Evolutionary conservation across 2,797 vertebrate genomes (phyloP).

Genomic region (Eidolon dupreanum): DNA sequence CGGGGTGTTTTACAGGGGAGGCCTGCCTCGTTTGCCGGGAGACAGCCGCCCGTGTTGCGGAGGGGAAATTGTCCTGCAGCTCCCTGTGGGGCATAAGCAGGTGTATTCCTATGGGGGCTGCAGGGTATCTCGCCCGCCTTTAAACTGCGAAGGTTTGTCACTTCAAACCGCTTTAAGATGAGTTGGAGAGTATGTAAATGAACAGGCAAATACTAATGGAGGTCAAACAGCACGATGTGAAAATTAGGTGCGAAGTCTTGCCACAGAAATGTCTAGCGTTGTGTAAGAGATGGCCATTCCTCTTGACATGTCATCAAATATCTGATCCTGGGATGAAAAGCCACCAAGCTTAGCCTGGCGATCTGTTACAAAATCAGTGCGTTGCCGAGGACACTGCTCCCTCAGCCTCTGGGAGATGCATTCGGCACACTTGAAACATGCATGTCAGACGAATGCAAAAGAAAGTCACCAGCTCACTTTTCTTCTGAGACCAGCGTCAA

Average conservation of each 20-base stretch:
- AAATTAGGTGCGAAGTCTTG: not conserved
- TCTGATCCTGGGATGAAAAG: conserved; percentile 46
- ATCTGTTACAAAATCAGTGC: conserved; percentile 8
- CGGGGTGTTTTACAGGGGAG: conserved; percentile 24
- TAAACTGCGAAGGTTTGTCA: conserved; percentile 1
- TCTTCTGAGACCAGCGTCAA: not conserved
- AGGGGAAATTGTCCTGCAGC: not conserved
- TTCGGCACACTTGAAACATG: not conserved
- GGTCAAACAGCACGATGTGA: not conserved
- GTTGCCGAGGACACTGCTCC: not conserved
- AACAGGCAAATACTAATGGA: not conserved
- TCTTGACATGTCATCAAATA: not conserved
- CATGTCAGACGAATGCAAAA: not conserved
- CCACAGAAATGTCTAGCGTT: conserved; percentile 17
- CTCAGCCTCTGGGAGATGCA: not conserved
- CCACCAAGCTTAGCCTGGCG: not conserved
- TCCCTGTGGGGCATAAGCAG: not conserved
- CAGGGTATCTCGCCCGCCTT: conserved; percentile 1
- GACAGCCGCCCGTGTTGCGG: not conserved
- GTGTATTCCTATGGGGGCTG: not conserved
- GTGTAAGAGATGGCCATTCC: conserved; percentile 29
- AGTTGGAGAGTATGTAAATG: not conserved
- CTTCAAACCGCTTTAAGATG: conserved; percentile 22
- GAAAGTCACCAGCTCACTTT: not conserved
- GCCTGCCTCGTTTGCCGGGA: conserved; percentile 32